A percentile compares a stretch with the other conserved stretches of the same genome.
Conservation (phyloP, 1,140 invertebrate species). For the Cherax destructor region DNA sequence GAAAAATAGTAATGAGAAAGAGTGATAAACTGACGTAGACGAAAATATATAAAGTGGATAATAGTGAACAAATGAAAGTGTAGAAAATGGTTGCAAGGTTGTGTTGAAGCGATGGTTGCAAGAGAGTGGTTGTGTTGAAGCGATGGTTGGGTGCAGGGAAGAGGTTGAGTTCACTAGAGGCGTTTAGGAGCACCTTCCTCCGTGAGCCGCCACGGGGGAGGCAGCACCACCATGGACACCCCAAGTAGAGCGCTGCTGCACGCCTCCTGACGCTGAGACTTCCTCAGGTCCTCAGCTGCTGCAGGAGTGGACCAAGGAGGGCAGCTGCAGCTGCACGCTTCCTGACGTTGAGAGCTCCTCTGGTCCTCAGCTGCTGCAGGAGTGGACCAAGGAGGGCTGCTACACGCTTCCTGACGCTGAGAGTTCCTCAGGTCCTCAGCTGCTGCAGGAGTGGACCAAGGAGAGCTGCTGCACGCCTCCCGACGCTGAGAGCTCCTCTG, state of each 20-base stretch:
- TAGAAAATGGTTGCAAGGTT: background rate
- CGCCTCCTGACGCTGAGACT: slow-evolving; percentile 21
- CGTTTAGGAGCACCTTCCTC: background rate
- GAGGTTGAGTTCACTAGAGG: background rate
- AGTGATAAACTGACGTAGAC: no score
- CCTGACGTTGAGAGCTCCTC: slow-evolving; percentile 4
- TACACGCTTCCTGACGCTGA: slow-evolving; percentile 19
- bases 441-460: background rate
- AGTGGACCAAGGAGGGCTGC: no score
- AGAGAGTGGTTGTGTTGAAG: background rate
- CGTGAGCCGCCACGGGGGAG: background rate
- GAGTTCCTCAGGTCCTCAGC: background rate
- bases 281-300: background rate
- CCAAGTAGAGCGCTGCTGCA: background rate
- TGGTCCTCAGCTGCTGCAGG: no score
- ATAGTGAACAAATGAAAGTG: background rate
- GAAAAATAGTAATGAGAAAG: background rate
- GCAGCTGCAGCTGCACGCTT: background rate
- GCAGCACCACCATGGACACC: background rate
- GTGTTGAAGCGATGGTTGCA: background rate
- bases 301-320: background rate
- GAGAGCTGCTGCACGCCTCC: background rate
- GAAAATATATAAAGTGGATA: no score
- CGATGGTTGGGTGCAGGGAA: no score
- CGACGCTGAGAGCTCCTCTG: slow-evolving; percentile 8